Conservation (phyloP, 1,140 invertebrate genomes). For the Chlorops oryzae region DNA sequence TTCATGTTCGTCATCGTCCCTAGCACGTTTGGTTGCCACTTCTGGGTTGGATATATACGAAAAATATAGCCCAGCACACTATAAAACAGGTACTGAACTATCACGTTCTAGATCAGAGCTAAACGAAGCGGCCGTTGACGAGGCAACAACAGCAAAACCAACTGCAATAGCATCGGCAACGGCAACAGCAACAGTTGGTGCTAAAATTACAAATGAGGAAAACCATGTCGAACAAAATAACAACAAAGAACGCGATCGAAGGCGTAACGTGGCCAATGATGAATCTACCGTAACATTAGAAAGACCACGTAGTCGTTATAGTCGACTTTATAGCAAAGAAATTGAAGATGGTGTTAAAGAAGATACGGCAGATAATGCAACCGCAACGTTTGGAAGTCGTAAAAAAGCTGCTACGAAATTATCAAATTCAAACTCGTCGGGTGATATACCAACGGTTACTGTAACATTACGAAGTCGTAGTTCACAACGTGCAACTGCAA, state of each 20-base stretch:
- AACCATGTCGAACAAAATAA: not conserved
- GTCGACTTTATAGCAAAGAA: constrained; percentile 32
- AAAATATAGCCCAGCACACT: constrained; percentile 47
- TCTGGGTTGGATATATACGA: constrained; percentile 46
- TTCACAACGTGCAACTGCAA: constrained; percentile 16
- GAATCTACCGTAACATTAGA: constrained; percentile 32
- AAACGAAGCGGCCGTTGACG: constrained; percentile 8
- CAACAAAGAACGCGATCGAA: not conserved
- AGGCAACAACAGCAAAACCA: constrained; percentile 8
- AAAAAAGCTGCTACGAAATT: not conserved
- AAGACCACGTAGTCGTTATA: constrained; percentile 35
- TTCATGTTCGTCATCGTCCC: constrained; percentile 45
- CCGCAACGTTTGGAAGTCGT: not conserved
- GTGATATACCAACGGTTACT: constrained; percentile 34
- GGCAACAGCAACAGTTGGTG: not conserved
- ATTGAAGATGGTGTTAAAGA: constrained; percentile 15
- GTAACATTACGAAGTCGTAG: constrained; percentile 31
- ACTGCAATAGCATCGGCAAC: constrained; percentile 11
- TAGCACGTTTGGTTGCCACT: constrained; percentile 43
- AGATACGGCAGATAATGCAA: not conserved
- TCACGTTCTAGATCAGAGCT: constrained; percentile 47
- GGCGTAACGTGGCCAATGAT: too few species aligned
- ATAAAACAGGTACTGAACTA: constrained; percentile 48
- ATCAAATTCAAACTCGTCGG: not conserved
- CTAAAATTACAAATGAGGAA: not conserved